Evolutionary conservation across 2,797 vertebrate genomes (phyloP).

Genomic region (Glossophaga mutica): DNA sequence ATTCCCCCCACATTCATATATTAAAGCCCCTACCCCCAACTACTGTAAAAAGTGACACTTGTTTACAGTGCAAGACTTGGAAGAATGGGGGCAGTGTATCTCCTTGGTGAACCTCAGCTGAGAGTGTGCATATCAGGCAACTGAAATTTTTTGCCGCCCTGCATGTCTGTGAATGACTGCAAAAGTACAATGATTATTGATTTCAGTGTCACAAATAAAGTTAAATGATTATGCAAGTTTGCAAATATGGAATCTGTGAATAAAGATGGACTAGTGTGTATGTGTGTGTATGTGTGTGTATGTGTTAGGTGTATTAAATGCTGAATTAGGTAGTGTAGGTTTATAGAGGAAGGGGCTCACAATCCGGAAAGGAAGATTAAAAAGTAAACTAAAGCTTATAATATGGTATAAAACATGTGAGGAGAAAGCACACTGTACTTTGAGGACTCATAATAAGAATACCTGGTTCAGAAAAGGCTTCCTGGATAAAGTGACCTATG

Average conservation of each 20-base stretch:
- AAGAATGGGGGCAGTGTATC: background rate
- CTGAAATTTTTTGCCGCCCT: background rate
- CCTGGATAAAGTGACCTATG: background rate
- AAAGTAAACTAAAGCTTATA: background rate
- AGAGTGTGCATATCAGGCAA: rapidly evolving
- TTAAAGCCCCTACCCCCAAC: background rate
- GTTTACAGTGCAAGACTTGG: background rate
- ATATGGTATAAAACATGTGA: background rate
- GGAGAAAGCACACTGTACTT: background rate
- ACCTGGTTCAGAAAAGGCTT: background rate
- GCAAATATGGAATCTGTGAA: background rate
- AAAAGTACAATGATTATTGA: background rate
- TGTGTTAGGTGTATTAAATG: background rate
- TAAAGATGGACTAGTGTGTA: background rate
- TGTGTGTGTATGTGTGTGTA: too few species aligned
- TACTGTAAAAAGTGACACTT: background rate
- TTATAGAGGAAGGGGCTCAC: background rate
- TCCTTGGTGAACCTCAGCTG: background rate
- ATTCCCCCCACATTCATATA: too few species aligned
- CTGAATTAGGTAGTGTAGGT: background rate
- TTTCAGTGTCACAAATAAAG: background rate
- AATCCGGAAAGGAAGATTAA: background rate
- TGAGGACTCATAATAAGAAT: background rate
- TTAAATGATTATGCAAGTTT: background rate
- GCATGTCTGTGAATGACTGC: background rate